These are phyloP conservation scores for Callosobruchus maculatus DNA, from an alignment of 2,888 invertebrate species.

Conservation along the genomic window DNA sequence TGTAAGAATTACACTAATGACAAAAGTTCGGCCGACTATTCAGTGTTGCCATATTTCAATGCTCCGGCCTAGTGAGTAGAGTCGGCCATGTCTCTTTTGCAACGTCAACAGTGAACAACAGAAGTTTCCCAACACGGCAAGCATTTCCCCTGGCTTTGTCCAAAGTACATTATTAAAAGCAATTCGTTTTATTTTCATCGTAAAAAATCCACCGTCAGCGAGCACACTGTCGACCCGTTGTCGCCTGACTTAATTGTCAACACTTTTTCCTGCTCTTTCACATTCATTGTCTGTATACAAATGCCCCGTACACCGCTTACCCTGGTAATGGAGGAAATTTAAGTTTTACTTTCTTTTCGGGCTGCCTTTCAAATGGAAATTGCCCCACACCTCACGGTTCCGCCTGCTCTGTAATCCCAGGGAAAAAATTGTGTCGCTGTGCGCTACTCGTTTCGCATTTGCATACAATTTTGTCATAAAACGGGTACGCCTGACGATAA, in stretches of 20 bases:
- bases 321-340: conserved; percentile 40
- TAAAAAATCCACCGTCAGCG: conserved; percentile 38
- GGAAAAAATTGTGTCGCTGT: background rate
- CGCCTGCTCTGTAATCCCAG: background rate
- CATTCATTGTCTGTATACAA: conserved; percentile 41
- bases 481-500: background rate
- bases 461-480: background rate
- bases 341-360: conserved; percentile 38
- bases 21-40: too few species aligned
- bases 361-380: conserved; percentile 41
- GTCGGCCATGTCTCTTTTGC: too few species aligned
- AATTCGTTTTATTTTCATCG: conserved; percentile 43
- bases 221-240: conserved; percentile 29
- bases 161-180: conserved; percentile 43
- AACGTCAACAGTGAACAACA: background rate
- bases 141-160: background rate
- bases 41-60: too few species aligned
- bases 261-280: conserved; percentile 41
- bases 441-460: background rate
- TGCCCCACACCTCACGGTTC: background rate
- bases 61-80: too few species aligned
- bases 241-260: conserved; percentile 42
- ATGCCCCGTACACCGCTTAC: conserved; percentile 40
- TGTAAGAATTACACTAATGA: too few species aligned
- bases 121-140: background rate